A percentile compares a stretch with the other conserved stretches of the same genome.
phyloP scores from a whole-genome alignment of 2,113 vertebrate genomes.

The Indicator maculatus region DNA sequence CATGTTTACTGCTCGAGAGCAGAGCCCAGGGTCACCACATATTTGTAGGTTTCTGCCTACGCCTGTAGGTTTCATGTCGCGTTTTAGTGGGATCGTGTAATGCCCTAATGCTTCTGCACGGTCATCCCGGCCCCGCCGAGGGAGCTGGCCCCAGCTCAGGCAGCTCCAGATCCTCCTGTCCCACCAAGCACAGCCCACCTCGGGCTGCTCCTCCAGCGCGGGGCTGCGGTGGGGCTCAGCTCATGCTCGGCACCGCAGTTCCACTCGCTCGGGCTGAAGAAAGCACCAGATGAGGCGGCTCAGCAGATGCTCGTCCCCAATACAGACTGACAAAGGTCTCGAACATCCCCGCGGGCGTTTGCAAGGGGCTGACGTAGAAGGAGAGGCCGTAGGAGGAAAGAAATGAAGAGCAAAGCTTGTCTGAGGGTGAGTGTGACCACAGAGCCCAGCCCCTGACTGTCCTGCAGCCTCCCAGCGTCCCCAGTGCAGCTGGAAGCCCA shows the following conservation, averaged over 20 bases:
- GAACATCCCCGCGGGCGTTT: fast-evolving
- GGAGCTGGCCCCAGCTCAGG: background rate
- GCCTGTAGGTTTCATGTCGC: constrained; percentile 61
- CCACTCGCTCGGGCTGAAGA: background rate
- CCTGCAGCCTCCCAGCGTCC: background rate
- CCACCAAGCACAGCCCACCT: background rate
- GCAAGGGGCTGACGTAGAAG: fast-evolving
- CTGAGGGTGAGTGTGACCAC: fast-evolving
- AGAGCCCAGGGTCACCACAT: constrained; percentile 62
- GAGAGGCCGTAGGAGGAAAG: fast-evolving
- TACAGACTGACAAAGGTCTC: background rate
- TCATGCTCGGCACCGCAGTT: fast-evolving
- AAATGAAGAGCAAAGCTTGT: background rate
- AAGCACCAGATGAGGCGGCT: background rate
- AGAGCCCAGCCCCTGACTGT: background rate
- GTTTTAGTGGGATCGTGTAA: constrained; percentile 59
- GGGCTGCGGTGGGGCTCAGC: background rate
- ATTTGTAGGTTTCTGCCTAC: constrained; percentile 68
- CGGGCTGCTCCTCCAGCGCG: fast-evolving
- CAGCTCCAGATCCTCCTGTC: background rate
- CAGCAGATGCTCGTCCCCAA: background rate
- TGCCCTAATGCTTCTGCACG: background rate
- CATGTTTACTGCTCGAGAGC: constrained; percentile 62
- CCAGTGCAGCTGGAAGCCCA: fast-evolving
- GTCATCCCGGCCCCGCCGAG: background rate